A percentile compares a stretch with the other conserved stretches of the same genome.
Conservation (phyloP, 1,140 invertebrate genomes). For the Eumaeus atala region DNA sequence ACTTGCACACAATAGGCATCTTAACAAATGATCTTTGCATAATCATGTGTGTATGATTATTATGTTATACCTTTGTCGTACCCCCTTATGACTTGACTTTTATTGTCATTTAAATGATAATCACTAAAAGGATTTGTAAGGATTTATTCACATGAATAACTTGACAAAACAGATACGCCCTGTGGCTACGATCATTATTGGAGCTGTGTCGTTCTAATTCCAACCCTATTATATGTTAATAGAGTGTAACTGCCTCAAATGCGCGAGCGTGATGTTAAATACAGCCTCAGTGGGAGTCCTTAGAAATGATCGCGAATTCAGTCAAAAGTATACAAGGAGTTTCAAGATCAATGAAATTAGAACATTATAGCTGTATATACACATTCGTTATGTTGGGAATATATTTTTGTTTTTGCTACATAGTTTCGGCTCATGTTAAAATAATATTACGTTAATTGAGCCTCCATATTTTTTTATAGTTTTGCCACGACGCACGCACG, state of each 20-base stretch:
- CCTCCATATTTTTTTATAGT: too few relatives aligned
- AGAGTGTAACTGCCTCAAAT: slow-evolving; percentile 13
- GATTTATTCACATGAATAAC: slow-evolving; percentile 66
- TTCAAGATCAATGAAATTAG: slow-evolving; percentile 6
- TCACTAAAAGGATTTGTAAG: slow-evolving; percentile 64
- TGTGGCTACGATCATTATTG: slow-evolving; percentile 54
- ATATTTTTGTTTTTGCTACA: neutral
- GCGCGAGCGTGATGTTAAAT: neutral
- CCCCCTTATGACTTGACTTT: slow-evolving; percentile 54
- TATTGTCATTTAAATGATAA: slow-evolving; percentile 72
- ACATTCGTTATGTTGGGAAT: neutral
- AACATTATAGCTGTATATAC: slow-evolving; percentile 8
- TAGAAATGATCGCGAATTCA: slow-evolving; percentile 24
- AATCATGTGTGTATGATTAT: slow-evolving; percentile 21
- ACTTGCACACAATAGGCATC: neutral
- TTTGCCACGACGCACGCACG: too few relatives aligned
- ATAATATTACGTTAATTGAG: too few relatives aligned
- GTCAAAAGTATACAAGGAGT: slow-evolving; percentile 9
- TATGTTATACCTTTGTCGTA: slow-evolving; percentile 34
- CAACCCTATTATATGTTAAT: slow-evolving; percentile 22
- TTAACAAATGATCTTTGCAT: slow-evolving; percentile 9
- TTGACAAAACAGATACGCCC: slow-evolving; percentile 69
- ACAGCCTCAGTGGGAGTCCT: slow-evolving; percentile 49
- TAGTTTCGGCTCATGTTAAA: too few relatives aligned
- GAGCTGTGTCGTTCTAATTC: slow-evolving; percentile 14